Evolutionary conservation across 2,797 vertebrate genomes (phyloP), one percentile per base, ranked within the genome.

Genomic region (Tympanoctomys barrerae): DNA sequence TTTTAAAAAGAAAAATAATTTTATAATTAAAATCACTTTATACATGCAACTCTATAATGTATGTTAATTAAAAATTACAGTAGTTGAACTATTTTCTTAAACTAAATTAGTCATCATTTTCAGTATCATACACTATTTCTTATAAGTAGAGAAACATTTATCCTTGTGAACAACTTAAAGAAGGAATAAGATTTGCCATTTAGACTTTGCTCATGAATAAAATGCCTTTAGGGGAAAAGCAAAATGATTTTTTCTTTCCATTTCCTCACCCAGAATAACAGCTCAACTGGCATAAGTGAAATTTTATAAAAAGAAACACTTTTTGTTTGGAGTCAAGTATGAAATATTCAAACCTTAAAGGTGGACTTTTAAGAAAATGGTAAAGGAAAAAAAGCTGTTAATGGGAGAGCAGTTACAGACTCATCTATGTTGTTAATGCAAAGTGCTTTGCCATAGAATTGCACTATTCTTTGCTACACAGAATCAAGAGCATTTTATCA

Each of bases 251-350:
- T 95, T 95, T 71, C 64, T 89, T n/a, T 73, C 93, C 64, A 81
- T 94, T 96, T 97, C 57, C 54, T 97, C 91, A 94, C 33, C 21
- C 59, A 49, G 62, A 96, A 94, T 96, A 96, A 97, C 91, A 97
- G 91, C 90, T 96, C 93, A 86, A 81, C 70, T 96, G 93, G 96
- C 93, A 94, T 89, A 90, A 97, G 85, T 96, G 89, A 93, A 95
- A 89, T 89, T 80, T 96, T 92, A 73, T 95, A 91, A 89, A 97
- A 94, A 89, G 81, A 93, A 95, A 95, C 78, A 94, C 87, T 94
- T 92, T 95, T 97, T 97, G 94, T 97, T 97, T 97, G 97, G 80
- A 97, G 96, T 95, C 93, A 96, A 94, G 87, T 89, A 71, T 86
- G 85, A 95, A 96, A 97, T 96, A 96, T 75, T 96, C 85, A 92